These are phyloP conservation scores for Artibeus jamaicensis DNA, from an alignment of 2,797 vertebrate genomes.

Conservation along the genomic window DNA sequence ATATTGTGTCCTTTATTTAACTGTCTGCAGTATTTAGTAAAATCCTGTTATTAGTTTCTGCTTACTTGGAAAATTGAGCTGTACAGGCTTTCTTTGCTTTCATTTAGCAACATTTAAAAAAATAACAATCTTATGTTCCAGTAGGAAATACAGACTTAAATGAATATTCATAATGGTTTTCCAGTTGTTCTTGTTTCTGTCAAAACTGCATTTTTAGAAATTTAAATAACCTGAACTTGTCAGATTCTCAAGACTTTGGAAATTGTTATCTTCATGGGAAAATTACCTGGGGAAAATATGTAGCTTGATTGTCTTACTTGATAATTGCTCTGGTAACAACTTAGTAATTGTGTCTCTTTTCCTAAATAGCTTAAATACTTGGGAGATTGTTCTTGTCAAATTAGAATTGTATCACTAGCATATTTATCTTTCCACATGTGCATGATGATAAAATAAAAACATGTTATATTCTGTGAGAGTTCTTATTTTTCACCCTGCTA, in stretches of 20 bases:
- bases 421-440: conserved; percentile 30
- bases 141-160: background rate
- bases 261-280: conserved; percentile 49
- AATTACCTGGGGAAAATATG: background rate
- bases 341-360: conserved; percentile 46
- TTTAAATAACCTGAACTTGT: conserved; percentile 39
- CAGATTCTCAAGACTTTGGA: conserved; percentile 18
- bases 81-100: conserved; percentile 45
- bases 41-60: conserved; percentile 27
- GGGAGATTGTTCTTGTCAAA: background rate
- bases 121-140: background rate
- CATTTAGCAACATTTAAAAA: conserved; percentile 23
- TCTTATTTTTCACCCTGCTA: conserved; percentile 3
- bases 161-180: conserved; percentile 26
- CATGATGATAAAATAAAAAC: conserved; percentile 63
- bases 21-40: conserved; percentile 13
- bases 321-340: conserved; percentile 9
- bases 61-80: conserved; percentile 28
- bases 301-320: conserved; percentile 12
- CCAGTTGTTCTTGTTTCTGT: conserved; percentile 22
- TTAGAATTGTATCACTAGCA: background rate
- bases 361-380: conserved; percentile 34
- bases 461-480: conserved; percentile 16
- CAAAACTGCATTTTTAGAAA: conserved; percentile 39
- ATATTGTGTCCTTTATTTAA: background rate